Evolutionary conservation across 2,113 vertebrate genomes (phyloP).

Genomic region (Rhinolophus ferrumequinum): DNA sequence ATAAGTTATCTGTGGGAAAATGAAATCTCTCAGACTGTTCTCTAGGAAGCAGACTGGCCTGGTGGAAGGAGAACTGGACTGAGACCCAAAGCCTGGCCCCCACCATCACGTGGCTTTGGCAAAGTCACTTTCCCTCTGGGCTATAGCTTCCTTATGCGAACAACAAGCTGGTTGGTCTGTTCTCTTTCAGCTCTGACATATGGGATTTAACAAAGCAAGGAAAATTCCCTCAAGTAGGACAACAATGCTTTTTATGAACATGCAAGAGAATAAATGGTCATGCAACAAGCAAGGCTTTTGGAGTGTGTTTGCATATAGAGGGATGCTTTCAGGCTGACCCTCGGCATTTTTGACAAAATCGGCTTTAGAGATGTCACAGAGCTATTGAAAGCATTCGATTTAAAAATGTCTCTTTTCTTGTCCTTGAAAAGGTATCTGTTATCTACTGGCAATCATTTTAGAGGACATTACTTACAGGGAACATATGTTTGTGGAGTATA

Average conservation of each 20-base stretch:
- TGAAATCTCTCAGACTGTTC: not conserved
- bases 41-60: not conserved
- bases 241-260: not conserved
- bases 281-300: not conserved
- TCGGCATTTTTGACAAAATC: slow-evolving; percentile 32
- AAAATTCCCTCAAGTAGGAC: not conserved
- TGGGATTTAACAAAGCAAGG: not conserved
- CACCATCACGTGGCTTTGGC: not conserved
- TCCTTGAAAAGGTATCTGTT: slow-evolving; percentile 56
- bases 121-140: not conserved
- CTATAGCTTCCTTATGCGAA: not conserved
- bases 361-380: slow-evolving; percentile 26
- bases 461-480: slow-evolving; percentile 45
- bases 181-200: not conserved
- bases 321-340: not conserved
- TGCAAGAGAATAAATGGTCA: not conserved
- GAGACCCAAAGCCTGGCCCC: not conserved
- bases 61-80: not conserved
- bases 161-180: not conserved
- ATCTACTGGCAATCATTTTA: slow-evolving; percentile 70
- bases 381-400: not conserved
- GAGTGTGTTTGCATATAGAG: not conserved
- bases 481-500: rapidly evolving
- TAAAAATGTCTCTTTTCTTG: slow-evolving; percentile 42
- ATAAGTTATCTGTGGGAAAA: not conserved